Conservation (phyloP, 1,140 invertebrate species). For the Laupala kohalensis region DNA sequence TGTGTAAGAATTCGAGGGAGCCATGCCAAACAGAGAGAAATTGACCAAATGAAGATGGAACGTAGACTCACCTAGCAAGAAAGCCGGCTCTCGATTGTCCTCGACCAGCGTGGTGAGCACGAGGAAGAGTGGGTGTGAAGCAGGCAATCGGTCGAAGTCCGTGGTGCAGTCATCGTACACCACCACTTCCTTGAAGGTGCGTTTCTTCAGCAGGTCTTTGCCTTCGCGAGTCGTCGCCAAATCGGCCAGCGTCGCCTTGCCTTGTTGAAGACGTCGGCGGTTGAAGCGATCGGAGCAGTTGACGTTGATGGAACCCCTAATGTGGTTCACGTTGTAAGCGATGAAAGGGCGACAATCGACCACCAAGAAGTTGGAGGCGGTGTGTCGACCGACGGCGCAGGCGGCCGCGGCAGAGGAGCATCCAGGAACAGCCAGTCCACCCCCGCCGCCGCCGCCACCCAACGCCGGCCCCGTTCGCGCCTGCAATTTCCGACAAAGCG, state of each 20-base stretch:
- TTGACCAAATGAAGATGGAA: neutral
- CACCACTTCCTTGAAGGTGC: conserved; percentile 43
- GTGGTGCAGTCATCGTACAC: conserved; percentile 54
- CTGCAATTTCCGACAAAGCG: conserved; percentile 18
- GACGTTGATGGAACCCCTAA: conserved; percentile 57
- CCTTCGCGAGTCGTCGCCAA: conserved; percentile 45
- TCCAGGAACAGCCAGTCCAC: conserved; percentile 50
- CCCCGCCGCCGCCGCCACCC: conserved; percentile 16
- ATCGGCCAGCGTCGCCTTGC: conserved; percentile 51
- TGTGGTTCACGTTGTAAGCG: conserved; percentile 55
- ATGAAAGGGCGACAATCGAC: conserved; percentile 62
- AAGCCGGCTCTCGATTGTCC: conserved; percentile 51
- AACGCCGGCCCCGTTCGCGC: conserved; percentile 11
- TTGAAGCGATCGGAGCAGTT: conserved; percentile 64
- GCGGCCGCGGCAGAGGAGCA: conserved; percentile 45
- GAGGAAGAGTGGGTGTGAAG: conserved; percentile 44
- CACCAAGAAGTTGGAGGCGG: conserved; percentile 32
- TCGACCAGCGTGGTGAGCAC: conserved; percentile 53
- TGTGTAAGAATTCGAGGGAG: too few species aligned
- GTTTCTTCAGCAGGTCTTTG: conserved; percentile 46
- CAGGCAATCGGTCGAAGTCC: conserved; percentile 42
- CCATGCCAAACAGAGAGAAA: too few species aligned
- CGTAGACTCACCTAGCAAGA: conserved; percentile 52
- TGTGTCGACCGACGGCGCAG: conserved; percentile 25
- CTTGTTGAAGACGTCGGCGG: conserved; percentile 48